Conservation (phyloP, 2,888 invertebrate species). For the Mechanitis messenoides region DNA sequence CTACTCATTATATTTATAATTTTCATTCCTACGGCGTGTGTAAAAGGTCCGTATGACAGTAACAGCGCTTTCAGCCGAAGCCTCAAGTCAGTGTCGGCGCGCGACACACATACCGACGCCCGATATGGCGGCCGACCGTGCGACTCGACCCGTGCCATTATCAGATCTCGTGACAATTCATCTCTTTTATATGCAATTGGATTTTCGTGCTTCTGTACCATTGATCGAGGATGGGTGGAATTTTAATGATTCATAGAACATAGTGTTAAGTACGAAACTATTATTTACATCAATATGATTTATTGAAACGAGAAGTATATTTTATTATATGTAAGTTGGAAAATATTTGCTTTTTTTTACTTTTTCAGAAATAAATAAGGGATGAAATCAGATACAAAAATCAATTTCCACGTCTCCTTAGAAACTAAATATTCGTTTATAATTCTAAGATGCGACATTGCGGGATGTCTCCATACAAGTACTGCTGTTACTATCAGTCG, state of each 20-base stretch:
- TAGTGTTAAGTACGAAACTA: not conserved
- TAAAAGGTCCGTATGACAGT: not conserved
- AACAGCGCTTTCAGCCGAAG: conserved; percentile 24
- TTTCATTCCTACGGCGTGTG: not conserved
- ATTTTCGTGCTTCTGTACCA: conserved; percentile 21
- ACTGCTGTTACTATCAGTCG: not conserved
- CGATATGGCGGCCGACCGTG: conserved; percentile 62
- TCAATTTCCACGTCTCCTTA: too few species aligned
- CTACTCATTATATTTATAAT: not conserved
- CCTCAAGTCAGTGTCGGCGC: conserved; percentile 46
- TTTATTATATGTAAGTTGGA: too few species aligned
- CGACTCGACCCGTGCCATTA: conserved; percentile 52
- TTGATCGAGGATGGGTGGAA: not conserved
- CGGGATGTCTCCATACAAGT: not conserved
- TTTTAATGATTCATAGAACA: not conserved
- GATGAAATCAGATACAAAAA: too few species aligned
- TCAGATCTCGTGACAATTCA: conserved; percentile 34
- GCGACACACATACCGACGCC: conserved; percentile 68
- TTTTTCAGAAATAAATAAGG: too few species aligned
- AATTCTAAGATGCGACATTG: not conserved
- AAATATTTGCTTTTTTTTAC: too few species aligned
- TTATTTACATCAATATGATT: not conserved
- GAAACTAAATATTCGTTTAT: too few species aligned
- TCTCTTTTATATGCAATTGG: conserved; percentile 28
- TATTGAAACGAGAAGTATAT: conserved; percentile 4